Percentiles rank a stretch among this genome's conserved stretches.
phyloP scores from a whole-genome alignment of 2,113 vertebrate species.

The Eleginops maclovinus region DNA sequence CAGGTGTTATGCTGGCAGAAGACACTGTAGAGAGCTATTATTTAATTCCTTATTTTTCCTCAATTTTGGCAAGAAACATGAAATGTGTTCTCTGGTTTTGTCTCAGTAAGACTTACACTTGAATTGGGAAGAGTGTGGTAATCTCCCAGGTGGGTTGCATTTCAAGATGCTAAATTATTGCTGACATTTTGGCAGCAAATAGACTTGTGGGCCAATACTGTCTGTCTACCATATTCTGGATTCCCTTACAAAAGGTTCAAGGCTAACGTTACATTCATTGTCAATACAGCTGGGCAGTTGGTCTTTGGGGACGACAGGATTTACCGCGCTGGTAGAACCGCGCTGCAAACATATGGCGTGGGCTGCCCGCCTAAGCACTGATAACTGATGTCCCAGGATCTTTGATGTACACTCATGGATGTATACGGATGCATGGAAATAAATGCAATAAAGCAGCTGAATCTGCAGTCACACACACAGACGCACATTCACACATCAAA shows the following conservation, averaged over 20 bases:
- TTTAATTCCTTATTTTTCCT: constrained; percentile 34
- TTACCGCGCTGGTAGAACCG: constrained; percentile 47
- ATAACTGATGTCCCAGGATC: constrained; percentile 47
- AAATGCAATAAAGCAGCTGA: constrained; percentile 8
- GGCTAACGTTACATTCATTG: constrained; percentile 70
- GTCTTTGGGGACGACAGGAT: constrained; percentile 57
- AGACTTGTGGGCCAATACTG: constrained; percentile 47
- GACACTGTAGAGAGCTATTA: not conserved
- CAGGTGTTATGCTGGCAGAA: constrained; percentile 23
- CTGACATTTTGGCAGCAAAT: constrained; percentile 73
- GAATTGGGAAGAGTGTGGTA: constrained; percentile 25
- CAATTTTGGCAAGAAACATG: constrained; percentile 31
- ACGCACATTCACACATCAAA: constrained; percentile 11
- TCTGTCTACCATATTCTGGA: constrained; percentile 36
- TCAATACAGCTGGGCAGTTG: constrained; percentile 65
- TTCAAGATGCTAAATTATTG: constrained; percentile 68
- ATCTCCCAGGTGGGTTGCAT: constrained; percentile 58
- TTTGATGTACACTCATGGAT: constrained; percentile 26
- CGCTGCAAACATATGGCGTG: constrained; percentile 52
- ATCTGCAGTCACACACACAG: not conserved
- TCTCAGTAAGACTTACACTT: constrained; percentile 36
- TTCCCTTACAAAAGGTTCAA: constrained; percentile 26
- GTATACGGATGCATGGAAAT: constrained; percentile 11
- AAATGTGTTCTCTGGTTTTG: constrained; percentile 22
- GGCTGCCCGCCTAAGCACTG: constrained; percentile 44